phyloP scores from a whole-genome alignment of 2,113 vertebrate genomes.

The Oreotrochilus melanogaster region DNA sequence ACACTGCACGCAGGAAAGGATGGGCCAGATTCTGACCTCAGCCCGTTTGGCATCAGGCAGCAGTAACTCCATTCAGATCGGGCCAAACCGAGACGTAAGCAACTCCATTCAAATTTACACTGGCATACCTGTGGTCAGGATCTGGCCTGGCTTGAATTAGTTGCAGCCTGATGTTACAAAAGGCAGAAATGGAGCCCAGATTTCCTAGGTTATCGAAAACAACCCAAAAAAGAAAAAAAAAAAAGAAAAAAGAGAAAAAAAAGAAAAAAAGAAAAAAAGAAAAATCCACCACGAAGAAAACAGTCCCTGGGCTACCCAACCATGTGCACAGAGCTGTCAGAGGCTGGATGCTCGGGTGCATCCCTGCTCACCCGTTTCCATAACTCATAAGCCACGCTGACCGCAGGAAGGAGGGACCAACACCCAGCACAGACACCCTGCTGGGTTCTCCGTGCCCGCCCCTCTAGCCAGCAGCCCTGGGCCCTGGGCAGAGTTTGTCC shows the following conservation, averaged over 20 bases:
- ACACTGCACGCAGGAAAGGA: constrained; percentile 38
- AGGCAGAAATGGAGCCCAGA: constrained; percentile 28
- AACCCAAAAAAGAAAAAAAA: background rate
- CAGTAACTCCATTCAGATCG: constrained; percentile 62
- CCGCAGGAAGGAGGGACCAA: background rate
- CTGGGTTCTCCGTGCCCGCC: fast-evolving
- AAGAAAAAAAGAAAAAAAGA: background rate
- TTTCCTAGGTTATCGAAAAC: constrained; percentile 56
- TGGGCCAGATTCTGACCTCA: constrained; percentile 67
- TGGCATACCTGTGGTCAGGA: constrained; percentile 69
- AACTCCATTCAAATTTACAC: constrained; percentile 64
- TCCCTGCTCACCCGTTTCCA: background rate
- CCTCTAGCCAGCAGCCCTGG: background rate
- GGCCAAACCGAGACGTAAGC: constrained; percentile 63
- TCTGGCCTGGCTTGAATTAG: constrained; percentile 71
- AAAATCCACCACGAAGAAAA: background rate
- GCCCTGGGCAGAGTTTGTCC: background rate
- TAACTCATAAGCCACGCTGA: background rate
- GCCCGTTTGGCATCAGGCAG: constrained; percentile 49
- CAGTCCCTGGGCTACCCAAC: background rate
- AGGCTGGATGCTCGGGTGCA: background rate
- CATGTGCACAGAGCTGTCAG: background rate
- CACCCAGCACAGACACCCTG: fast-evolving
- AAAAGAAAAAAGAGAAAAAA: background rate
- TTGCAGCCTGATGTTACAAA: constrained; percentile 35